Base-by-base conservation (phyloP, 1,140 invertebrate genomes). In the Melipona quadrifasciata region DNA sequence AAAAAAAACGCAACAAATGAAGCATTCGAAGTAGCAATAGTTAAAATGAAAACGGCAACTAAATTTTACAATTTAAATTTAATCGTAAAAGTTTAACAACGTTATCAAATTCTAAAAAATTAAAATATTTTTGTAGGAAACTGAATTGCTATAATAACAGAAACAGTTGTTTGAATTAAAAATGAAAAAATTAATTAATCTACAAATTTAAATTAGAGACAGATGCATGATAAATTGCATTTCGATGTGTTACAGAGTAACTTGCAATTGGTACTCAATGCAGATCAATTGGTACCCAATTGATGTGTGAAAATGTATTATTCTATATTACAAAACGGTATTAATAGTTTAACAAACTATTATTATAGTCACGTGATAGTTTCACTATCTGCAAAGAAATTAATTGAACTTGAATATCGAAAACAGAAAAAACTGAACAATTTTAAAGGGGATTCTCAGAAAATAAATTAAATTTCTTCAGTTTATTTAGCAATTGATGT, bases 21-120 rank as follows among this genome's bases (percentile, higher is more conserved):
- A 27, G 8, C 5, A 47, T 39, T 27, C 4, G 34, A 47, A 65
- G 16, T 65, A 65, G n/a, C 16, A 65, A 65, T 31, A n/a, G 5
- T 61, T 24, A 61, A 12, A n/a, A 47, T 47, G 8, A 47, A 47
- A 47, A 8, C 8, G 39, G 0, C 8, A 47, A 47, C 8, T 47
- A 47, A 47, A 61, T 61, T 74, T 74, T 57, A 17, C 21, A 57
- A 75, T 58, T 73, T 24, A 73, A 53, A 73, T 73, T 73, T 1
- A 70, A 39, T 14, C 11, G 2, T 39, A 24, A 24, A 70, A 24
- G 8, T 19, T 8, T 17, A 19, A 27, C 17, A 19, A 67, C 27
- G 65, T 67, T 70, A 24, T 27, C 10, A 74, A 57, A 74, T 34
- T 74, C 55, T 10, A 34, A 57, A 21, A 31, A 34, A 34, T 0